Percentiles rank a stretch among this genome's conserved stretches.
These are phyloP conservation scores for Montipora cactus DNA, from an alignment of 64 coral and sea anemone genomes.

Conservation along the genomic window DNA sequence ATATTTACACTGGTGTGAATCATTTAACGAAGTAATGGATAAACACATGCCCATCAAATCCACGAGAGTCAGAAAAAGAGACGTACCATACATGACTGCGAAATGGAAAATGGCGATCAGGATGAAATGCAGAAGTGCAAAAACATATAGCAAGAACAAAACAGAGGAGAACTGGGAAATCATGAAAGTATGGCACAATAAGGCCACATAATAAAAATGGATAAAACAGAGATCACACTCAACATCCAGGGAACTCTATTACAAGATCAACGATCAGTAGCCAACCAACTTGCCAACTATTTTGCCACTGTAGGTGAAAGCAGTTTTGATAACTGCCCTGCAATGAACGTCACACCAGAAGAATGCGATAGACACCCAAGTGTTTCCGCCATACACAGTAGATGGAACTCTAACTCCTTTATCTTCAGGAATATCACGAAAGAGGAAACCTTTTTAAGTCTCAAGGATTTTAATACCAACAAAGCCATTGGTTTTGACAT, in stretches of 20 bases:
- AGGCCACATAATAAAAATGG: conserved; percentile 19
- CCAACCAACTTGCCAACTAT: conserved; percentile 9
- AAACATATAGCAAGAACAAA: neutral
- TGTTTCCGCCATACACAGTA: neutral
- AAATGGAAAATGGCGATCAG: conserved; percentile 50
- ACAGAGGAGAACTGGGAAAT: neutral
- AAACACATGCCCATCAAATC: conserved; percentile 26
- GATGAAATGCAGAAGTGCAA: conserved; percentile 44
- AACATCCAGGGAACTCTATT: neutral
- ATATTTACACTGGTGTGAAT: conserved; percentile 7
- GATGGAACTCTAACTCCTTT: neutral
- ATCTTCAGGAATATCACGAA: neutral
- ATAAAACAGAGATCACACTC: conserved; percentile 1
- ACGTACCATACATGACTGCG: conserved; percentile 25
- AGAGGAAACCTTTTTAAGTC: neutral
- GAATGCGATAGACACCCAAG: neutral
- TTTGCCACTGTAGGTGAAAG: conserved; percentile 30
- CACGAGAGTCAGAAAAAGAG: conserved; percentile 23
- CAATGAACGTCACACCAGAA: neutral
- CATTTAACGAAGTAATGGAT: conserved; percentile 10
- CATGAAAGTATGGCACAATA: conserved; percentile 49
- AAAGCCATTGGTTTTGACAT: conserved; percentile 26
- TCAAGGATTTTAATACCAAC: conserved; percentile 18
- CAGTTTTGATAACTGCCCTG: neutral
- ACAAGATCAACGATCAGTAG: neutral